Conservation (phyloP, 2,888 invertebrate species). For the Mactromeris polynyma region DNA sequence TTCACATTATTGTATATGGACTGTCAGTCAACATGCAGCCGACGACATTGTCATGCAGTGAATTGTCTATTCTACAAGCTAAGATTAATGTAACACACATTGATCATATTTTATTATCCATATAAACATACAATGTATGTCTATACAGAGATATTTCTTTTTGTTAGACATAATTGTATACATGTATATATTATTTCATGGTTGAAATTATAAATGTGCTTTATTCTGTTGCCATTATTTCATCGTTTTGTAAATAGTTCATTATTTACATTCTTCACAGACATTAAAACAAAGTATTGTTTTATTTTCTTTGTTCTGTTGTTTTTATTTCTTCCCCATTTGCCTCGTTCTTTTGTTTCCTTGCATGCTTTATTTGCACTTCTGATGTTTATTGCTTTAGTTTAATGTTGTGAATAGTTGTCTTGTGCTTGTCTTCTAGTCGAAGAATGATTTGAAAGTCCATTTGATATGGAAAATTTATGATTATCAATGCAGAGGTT, state of each 20-base stretch:
- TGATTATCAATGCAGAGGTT: too few relatives aligned
- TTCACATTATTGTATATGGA: not conserved
- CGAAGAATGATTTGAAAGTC: too few relatives aligned
- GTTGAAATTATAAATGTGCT: constrained; percentile 7
- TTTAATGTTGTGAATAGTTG: too few relatives aligned
- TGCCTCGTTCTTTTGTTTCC: not conserved
- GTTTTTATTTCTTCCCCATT: not conserved
- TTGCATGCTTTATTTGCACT: constrained; percentile 9
- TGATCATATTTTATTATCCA: not conserved
- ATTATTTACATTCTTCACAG: not conserved
- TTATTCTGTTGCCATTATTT: not conserved
- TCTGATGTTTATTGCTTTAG: not conserved
- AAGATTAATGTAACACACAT: not conserved
- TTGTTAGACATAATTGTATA: not conserved
- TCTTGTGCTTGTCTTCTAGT: too few relatives aligned
- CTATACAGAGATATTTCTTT: not conserved
- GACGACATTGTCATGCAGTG: not conserved
- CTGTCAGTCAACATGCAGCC: not conserved
- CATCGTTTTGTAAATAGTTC: not conserved
- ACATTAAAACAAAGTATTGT: constrained; percentile 9
- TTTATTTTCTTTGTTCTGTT: constrained; percentile 12
- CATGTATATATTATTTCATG: not conserved
- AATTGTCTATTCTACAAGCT: not conserved
- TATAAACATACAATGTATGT: not conserved
- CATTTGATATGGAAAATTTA: too few relatives aligned